Percentiles rank a stretch among this genome's conserved stretches.
phyloP scores from a whole-genome alignment of 2,888 invertebrate genomes.

The Gymnosoma rotundatum region DNA sequence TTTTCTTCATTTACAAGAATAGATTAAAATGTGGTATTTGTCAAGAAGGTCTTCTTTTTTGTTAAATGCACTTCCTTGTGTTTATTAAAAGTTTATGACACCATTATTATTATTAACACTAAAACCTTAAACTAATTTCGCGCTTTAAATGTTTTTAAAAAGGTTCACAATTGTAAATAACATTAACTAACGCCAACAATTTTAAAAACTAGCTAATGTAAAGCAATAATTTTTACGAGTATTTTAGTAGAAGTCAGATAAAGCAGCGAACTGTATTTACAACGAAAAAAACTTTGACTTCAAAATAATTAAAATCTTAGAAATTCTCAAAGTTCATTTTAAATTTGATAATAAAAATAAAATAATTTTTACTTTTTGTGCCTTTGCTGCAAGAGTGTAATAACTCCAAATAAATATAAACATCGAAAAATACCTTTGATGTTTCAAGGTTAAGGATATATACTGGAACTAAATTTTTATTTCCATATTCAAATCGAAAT shows the following conservation, averaged over 20 bases:
- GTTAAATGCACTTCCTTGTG: slow-evolving; percentile 10
- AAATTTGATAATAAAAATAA: too few species aligned
- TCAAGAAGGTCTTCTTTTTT: slow-evolving; percentile 29
- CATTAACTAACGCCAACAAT: background rate
- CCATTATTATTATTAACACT: slow-evolving; percentile 19
- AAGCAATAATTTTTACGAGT: background rate
- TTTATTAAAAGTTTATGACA: slow-evolving; percentile 44
- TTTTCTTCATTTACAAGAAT: background rate
- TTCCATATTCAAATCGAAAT: too few species aligned
- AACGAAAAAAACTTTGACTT: too few species aligned
- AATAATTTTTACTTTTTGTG: too few species aligned
- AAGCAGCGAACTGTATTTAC: too few species aligned
- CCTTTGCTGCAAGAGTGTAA: too few species aligned
- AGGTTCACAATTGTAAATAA: slow-evolving; percentile 35
- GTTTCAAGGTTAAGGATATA: too few species aligned
- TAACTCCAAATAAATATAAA: too few species aligned
- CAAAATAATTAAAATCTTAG: too few species aligned
- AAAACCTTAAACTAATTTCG: slow-evolving; percentile 69
- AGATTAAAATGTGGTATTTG: slow-evolving; percentile 12
- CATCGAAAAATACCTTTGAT: too few species aligned
- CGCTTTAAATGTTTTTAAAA: slow-evolving; percentile 65
- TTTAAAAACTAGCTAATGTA: background rate
- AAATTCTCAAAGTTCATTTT: too few species aligned
- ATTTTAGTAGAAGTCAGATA: background rate
- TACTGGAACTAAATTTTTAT: too few species aligned